A percentile compares a stretch with the other conserved stretches of the same genome.
Conservation (phyloP, 2,113 vertebrate genomes). For the Cyprinodon brontotheroides region DNA sequence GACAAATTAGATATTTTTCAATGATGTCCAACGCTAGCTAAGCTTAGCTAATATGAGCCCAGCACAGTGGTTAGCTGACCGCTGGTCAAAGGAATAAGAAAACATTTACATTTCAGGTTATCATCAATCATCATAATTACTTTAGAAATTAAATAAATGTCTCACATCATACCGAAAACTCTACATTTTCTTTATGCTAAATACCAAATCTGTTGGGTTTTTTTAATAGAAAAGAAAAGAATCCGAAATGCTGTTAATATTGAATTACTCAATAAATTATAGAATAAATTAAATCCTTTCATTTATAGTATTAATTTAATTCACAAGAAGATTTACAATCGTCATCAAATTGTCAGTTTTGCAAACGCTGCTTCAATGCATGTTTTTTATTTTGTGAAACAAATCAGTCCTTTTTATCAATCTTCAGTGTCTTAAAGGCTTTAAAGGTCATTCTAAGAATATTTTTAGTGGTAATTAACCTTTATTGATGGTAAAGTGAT, state of each 20-base stretch:
- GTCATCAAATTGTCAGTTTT: too few relatives aligned
- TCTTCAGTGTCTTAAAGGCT: too few relatives aligned
- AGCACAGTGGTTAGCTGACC: conserved; percentile 18
- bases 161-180: background rate
- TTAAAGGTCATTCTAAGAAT: too few relatives aligned
- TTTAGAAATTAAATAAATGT: background rate
- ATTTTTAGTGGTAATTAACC: too few relatives aligned
- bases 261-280: background rate
- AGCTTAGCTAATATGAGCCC: conserved; percentile 27
- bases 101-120: background rate
- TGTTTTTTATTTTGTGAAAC: too few relatives aligned
- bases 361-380: too few relatives aligned
- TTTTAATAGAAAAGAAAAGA: background rate
- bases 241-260: background rate
- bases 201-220: conserved; percentile 39
- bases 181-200: conserved; percentile 4
- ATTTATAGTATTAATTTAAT: background rate
- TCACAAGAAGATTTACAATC: too few relatives aligned
- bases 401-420: too few relatives aligned
- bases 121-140: background rate
- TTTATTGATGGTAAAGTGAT: too few relatives aligned
- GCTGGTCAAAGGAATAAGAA: background rate
- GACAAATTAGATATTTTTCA: background rate
- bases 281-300: background rate
- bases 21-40: background rate